These are phyloP conservation scores for Macroglossus sobrinus DNA, from an alignment of 2,113 vertebrate genomes.

Conservation along the genomic window DNA sequence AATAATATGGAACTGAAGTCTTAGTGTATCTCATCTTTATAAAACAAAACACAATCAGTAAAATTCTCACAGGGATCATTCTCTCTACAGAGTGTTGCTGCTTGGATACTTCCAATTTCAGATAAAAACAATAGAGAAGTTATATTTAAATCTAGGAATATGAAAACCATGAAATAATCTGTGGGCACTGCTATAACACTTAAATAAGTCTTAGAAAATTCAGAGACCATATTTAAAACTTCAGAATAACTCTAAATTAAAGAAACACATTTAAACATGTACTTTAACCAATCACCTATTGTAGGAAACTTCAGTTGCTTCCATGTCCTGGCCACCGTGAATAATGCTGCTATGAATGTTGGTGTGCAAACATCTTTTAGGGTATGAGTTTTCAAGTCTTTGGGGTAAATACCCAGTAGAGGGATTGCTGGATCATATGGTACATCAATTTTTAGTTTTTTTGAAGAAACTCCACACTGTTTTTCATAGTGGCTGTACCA, in stretches of 20 bases:
- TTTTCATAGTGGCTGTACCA: too few species aligned
- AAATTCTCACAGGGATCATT: constrained; percentile 45
- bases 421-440: too few species aligned
- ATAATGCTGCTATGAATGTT: too few species aligned
- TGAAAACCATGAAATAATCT: neutral
- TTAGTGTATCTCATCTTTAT: constrained; percentile 1
- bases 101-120: constrained; percentile 51
- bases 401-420: too few species aligned
- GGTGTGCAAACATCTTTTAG: too few species aligned
- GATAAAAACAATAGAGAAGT: constrained; percentile 41
- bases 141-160: constrained; percentile 18
- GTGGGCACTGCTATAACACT: neutral
- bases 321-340: too few species aligned
- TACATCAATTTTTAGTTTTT: too few species aligned
- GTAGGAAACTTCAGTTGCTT: too few species aligned
- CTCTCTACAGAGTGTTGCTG: constrained; percentile 14
- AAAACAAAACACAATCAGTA: constrained; percentile 34
- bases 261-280: neutral
- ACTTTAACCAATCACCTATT: neutral
- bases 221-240: neutral
- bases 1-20: constrained; percentile 36
- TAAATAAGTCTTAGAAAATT: neutral
- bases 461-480: too few species aligned
- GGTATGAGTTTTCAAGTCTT: too few species aligned
- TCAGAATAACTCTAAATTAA: neutral